These are phyloP conservation scores for Amphipoea lucens DNA, from an alignment of 2,888 invertebrate species.

Conservation along the genomic window DNA sequence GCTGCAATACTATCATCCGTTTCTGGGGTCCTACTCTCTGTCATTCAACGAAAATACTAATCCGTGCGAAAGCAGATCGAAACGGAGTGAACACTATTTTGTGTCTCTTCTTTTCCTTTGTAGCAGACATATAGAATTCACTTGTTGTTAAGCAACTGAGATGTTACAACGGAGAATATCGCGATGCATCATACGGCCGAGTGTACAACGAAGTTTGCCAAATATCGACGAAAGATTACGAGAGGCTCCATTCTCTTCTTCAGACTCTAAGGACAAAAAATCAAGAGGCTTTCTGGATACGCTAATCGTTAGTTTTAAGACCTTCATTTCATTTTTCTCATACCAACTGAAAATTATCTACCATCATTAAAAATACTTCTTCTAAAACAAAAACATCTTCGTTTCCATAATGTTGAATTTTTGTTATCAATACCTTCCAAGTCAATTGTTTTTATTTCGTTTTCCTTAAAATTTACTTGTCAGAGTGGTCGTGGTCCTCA, in stretches of 20 bases:
- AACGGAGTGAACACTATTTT: no score
- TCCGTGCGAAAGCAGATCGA: no score
- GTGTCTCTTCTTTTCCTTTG: no score
- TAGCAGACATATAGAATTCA: constrained; percentile 58
- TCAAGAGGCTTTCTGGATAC: not conserved
- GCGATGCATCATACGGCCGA: constrained; percentile 55
- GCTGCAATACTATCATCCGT: not conserved
- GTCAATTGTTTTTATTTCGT: not conserved
- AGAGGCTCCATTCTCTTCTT: not conserved
- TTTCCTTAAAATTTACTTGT: not conserved
- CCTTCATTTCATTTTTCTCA: not conserved
- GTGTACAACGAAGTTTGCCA: constrained; percentile 44
- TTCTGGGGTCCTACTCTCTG: no score
- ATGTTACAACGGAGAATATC: constrained; percentile 65
- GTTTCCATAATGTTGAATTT: not conserved
- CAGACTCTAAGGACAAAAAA: no score
- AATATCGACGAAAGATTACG: constrained; percentile 16
- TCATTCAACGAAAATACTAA: no score
- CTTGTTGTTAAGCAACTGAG: constrained; percentile 62
- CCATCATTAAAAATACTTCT: no score
- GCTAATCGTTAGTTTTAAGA: not conserved
- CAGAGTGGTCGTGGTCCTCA: no score
- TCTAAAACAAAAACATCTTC: not conserved
- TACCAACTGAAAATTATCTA: not conserved
- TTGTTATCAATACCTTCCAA: not conserved